Conservation (phyloP, 2,113 vertebrate genomes). For the Patagioenas fasciata region DNA sequence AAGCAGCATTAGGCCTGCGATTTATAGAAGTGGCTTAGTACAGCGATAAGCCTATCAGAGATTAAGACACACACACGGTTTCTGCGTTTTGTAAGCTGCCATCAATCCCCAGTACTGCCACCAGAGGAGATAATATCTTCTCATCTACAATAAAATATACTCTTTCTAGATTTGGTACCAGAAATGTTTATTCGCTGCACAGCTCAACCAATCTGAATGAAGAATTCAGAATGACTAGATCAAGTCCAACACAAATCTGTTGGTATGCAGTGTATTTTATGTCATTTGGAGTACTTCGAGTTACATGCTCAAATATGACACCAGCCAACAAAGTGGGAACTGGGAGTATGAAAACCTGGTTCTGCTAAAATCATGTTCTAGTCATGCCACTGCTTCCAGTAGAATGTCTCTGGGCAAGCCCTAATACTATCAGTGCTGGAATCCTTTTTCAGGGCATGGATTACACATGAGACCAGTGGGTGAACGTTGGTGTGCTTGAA, state of each 20-base stretch:
- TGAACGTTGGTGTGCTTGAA: background rate
- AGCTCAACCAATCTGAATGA: conserved; percentile 10
- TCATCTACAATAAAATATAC: background rate
- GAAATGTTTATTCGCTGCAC: conserved; percentile 40
- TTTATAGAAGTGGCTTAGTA: conserved; percentile 37
- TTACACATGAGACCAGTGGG: background rate
- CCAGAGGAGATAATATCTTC: conserved; percentile 28
- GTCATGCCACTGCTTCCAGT: background rate
- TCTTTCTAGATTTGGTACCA: conserved; percentile 41
- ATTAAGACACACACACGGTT: conserved; percentile 8
- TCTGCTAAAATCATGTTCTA: background rate
- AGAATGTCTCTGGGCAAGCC: background rate
- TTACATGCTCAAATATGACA: background rate
- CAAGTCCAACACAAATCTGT: conserved; percentile 7
- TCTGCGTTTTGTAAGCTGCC: conserved; percentile 35
- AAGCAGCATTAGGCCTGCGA: background rate
- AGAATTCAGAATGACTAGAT: background rate
- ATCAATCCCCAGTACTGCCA: conserved; percentile 3
- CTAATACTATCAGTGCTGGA: background rate
- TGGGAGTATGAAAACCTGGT: background rate
- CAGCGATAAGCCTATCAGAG: conserved; percentile 12
- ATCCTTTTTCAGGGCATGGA: background rate
- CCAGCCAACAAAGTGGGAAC: background rate
- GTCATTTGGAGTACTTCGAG: background rate
- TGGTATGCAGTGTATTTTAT: background rate